These are phyloP conservation scores for Erynnis tages DNA, from an alignment of 2,888 invertebrate species.

Conservation along the genomic window DNA sequence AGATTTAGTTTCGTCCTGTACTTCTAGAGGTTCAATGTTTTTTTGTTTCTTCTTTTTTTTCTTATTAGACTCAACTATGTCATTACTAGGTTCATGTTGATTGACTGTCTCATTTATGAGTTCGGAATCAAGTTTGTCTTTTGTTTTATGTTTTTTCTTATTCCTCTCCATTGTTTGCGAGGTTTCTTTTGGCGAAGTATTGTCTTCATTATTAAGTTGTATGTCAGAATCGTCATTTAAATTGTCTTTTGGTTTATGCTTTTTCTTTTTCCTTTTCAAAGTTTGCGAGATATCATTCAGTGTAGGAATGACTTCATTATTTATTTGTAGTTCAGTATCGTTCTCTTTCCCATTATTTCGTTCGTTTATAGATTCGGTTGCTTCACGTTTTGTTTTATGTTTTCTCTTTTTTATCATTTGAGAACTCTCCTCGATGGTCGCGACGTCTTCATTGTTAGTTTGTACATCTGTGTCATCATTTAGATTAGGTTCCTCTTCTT, in stretches of 20 bases:
- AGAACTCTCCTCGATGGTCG: too few species aligned
- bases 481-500: slow-evolving; percentile 26
- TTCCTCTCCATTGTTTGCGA: too few species aligned
- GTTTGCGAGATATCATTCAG: too few species aligned
- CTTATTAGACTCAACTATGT: slow-evolving; percentile 13
- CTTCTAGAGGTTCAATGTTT: neutral
- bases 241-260: neutral
- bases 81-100: neutral
- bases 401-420: too few species aligned
- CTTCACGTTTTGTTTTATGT: too few species aligned
- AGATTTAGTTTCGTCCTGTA: neutral
- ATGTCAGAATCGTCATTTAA: neutral
- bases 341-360: too few species aligned
- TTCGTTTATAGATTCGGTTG: neutral
- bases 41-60: slow-evolving; percentile 7
- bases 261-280: neutral
- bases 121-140: slow-evolving; percentile 15
- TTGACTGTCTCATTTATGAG: neutral
- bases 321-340: too few species aligned
- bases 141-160: slow-evolving; percentile 26
- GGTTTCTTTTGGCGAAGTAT: slow-evolving; percentile 26
- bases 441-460: neutral
- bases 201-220: neutral
- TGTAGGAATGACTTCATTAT: too few species aligned
- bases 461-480: neutral